phyloP scores from a whole-genome alignment of 2,797 vertebrate species.

The Pseudochirops cupreus region DNA sequence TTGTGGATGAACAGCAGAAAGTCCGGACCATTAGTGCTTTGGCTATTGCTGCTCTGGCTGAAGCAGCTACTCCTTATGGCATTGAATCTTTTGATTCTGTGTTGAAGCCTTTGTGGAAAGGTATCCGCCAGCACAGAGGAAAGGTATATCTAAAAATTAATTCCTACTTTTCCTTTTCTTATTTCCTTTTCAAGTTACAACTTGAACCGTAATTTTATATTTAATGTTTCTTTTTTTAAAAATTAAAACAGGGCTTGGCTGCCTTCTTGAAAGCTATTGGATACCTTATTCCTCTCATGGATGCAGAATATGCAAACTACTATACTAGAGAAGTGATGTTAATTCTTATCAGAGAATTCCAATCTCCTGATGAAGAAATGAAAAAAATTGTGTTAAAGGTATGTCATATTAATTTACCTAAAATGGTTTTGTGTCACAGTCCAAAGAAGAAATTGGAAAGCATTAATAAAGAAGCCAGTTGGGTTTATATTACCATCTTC shows the following conservation, averaged over 20 bases:
- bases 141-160: slow-evolving; percentile 87
- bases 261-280: slow-evolving; percentile 99
- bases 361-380: slow-evolving; percentile 99
- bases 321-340: slow-evolving; percentile 99
- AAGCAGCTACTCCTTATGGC: slow-evolving; percentile 98
- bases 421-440: slow-evolving; percentile 25
- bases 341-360: slow-evolving; percentile 99
- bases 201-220: slow-evolving; percentile 33
- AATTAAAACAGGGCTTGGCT: slow-evolving; percentile 92
- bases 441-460: slow-evolving; percentile 23
- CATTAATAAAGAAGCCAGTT: neutral
- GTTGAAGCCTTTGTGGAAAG: slow-evolving; percentile 98
- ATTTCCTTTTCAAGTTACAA: neutral
- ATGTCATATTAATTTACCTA: neutral
- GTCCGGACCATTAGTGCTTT: slow-evolving; percentile 98
- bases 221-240: neutral
- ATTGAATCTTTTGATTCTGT: slow-evolving; percentile 99
- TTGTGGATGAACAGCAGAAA: slow-evolving; percentile 99
- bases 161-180: slow-evolving; percentile 19
- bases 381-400: slow-evolving; percentile 99
- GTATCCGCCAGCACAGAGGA: slow-evolving; percentile 98
- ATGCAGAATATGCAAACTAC: slow-evolving; percentile 99
- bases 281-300: slow-evolving; percentile 99
- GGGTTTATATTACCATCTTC: neutral
- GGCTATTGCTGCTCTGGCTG: slow-evolving; percentile 98